Conservation (phyloP, 2,797 vertebrate species). For the Coreius guichenoti region DNA sequence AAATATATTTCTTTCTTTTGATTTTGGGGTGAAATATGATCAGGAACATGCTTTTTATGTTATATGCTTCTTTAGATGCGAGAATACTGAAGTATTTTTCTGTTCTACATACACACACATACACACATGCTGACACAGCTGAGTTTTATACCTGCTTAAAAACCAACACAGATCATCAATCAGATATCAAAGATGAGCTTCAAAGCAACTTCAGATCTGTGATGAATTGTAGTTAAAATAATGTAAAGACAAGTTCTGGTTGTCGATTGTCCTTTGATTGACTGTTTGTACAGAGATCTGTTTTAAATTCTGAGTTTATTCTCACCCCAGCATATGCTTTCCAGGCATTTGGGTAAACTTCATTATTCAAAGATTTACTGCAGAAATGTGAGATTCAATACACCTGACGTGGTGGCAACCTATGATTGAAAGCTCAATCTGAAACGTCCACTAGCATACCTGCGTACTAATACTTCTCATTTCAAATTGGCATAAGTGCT, state of each 20-base stretch:
- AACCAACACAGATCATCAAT: conserved; percentile 11
- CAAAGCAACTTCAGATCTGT: conserved; percentile 8
- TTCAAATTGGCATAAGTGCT: conserved; percentile 1
- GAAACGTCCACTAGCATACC: neutral
- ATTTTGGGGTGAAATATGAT: neutral
- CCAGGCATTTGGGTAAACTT: conserved; percentile 5
- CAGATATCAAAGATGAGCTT: conserved; percentile 23
- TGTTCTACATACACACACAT: neutral
- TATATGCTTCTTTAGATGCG: neutral
- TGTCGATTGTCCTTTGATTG: neutral
- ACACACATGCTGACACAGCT: neutral
- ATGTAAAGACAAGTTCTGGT: conserved; percentile 10
- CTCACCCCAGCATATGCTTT: neutral
- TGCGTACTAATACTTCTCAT: neutral
- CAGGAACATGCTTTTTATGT: neutral
- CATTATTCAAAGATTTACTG: neutral
- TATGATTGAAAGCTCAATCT: conserved; percentile 25
- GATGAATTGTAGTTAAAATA: conserved; percentile 17
- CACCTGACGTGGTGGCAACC: neutral
- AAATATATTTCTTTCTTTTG: neutral
- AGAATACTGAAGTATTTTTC: neutral
- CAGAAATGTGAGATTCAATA: neutral
- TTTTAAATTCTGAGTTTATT: neutral
- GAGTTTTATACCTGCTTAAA: neutral
- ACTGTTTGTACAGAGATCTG: conserved; percentile 9